Evolutionary conservation across 1,140 invertebrate genomes (phyloP), one percentile per base, ranked within the genome.

Genomic region (Bombus terrestris): DNA sequence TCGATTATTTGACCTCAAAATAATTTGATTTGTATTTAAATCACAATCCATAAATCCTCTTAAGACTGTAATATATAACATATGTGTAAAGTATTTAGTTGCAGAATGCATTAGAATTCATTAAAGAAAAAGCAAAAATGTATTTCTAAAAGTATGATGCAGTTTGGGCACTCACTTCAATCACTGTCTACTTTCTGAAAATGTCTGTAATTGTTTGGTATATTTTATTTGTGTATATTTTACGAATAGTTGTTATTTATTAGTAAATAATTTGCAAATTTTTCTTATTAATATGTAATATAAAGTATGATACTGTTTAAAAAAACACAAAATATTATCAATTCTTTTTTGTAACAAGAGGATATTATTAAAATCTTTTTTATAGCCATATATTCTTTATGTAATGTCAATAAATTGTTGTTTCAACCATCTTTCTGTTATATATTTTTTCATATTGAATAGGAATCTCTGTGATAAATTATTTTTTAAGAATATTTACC

Each of bases 401-500:
- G 10, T 62, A 62, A 12, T 62, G 4, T 62, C 28, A 62, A 62
- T 62, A 3, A 62, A 62, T 28, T 62, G 10, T n/a, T 62, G 28
- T 62, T 62, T n/a, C 10, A 62, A 59, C 57, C 28, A 62, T 62
- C 12, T 62, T 62, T 28, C 3, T 62, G 28, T 66, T 35, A 68
- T 22, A 39, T 69, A 69, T 22, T 9, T 37, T 35, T 69, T 37
- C 35, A 13, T n/a, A 72, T 41, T 13, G 13, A 53, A 22, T 53
- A 5, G 18, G 47, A 53, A 53, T 53, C 18, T n/a, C 69, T 41
- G 12, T 9, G 0, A 37, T 22, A 37, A 22, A 68, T 22, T 68
- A 39, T 39, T 39, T 47, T 73, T 3, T 43, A 41, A 86, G 71
- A 87, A 43, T 84, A 72, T 57, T 81, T 89, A 95, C 93, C 93